Conservation (phyloP, 1,140 invertebrate genomes). For the Ips nitidus region DNA sequence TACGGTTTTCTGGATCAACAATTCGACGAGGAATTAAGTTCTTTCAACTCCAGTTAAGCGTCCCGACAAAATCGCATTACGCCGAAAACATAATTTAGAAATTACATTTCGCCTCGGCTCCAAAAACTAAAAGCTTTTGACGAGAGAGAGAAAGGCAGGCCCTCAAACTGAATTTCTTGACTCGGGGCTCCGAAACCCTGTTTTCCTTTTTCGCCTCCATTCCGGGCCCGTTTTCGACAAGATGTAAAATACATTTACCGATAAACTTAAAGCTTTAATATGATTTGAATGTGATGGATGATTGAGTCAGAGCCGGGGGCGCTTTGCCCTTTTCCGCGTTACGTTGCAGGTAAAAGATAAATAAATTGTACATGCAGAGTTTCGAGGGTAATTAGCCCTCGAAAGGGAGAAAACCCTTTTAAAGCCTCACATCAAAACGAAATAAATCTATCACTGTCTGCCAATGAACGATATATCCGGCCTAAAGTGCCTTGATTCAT, state of each 20-base stretch:
- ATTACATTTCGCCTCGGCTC: slow-evolving; percentile 23
- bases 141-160: background rate
- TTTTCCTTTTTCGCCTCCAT: slow-evolving; percentile 14
- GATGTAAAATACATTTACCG: slow-evolving; percentile 33
- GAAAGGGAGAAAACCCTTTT: slow-evolving; percentile 15
- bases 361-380: background rate
- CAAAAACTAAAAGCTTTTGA: slow-evolving; percentile 32
- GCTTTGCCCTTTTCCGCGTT: slow-evolving; percentile 5
- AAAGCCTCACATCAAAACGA: slow-evolving; percentile 18
- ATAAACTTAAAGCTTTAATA: slow-evolving; percentile 36
- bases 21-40: slow-evolving; percentile 6
- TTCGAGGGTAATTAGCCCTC: slow-evolving; percentile 12
- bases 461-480: slow-evolving; percentile 31
- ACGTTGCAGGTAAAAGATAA: background rate
- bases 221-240: slow-evolving; percentile 4
- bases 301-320: slow-evolving; percentile 13
- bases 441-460: slow-evolving; percentile 34
- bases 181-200: slow-evolving; percentile 8
- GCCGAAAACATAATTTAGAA: slow-evolving; percentile 27
- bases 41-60: slow-evolving; percentile 19
- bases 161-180: slow-evolving; percentile 16
- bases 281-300: slow-evolving; percentile 36
- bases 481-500: slow-evolving; percentile 24
- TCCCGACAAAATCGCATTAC: slow-evolving; percentile 20
- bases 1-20: slow-evolving; percentile 2